Evolutionary conservation across 1,140 invertebrate species (phyloP).

Genomic region (Drosophila orena): DNA sequence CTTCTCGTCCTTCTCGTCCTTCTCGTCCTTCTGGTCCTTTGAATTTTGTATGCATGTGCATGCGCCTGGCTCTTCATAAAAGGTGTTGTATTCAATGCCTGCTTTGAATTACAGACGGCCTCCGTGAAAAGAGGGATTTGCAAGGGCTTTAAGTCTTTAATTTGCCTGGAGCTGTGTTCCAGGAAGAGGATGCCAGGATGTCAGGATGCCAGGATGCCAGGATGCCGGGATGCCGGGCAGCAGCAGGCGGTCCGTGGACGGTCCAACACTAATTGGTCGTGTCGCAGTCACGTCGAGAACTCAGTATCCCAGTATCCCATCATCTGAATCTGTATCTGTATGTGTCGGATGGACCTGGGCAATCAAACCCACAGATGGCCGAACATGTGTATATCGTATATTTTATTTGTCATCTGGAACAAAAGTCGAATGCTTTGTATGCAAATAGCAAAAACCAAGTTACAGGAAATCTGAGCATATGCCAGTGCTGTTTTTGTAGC

Average conservation of each 20-base stretch:
- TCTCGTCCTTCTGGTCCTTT: conserved; percentile 2
- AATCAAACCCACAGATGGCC: conserved; percentile 52
- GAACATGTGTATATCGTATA: conserved; percentile 61
- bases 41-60: conserved; percentile 60
- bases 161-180: conserved; percentile 32
- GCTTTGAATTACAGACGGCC: conserved; percentile 58
- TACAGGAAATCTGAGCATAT: conserved; percentile 44
- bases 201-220: too few relatives aligned
- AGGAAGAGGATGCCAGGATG: not conserved
- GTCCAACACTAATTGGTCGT: conserved; percentile 76
- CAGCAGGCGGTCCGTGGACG: conserved; percentile 26
- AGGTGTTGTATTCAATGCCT: conserved; percentile 74
- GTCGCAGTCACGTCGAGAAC: conserved; percentile 69
- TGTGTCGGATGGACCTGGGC: conserved; percentile 36
- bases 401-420: conserved; percentile 75
- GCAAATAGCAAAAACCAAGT: conserved; percentile 57
- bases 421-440: conserved; percentile 76
- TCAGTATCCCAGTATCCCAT: conserved; percentile 7
- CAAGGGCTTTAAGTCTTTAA: conserved; percentile 75
- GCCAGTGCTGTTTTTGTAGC: conserved; percentile 9
- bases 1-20: conserved; percentile 5
- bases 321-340: conserved; percentile 10
- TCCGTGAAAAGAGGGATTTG: conserved; percentile 4
- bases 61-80: conserved; percentile 47
- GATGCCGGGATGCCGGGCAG: conserved; percentile 10